Evolutionary conservation across 1,140 invertebrate species (phyloP).

Genomic region (Diabrotica virgifera): DNA sequence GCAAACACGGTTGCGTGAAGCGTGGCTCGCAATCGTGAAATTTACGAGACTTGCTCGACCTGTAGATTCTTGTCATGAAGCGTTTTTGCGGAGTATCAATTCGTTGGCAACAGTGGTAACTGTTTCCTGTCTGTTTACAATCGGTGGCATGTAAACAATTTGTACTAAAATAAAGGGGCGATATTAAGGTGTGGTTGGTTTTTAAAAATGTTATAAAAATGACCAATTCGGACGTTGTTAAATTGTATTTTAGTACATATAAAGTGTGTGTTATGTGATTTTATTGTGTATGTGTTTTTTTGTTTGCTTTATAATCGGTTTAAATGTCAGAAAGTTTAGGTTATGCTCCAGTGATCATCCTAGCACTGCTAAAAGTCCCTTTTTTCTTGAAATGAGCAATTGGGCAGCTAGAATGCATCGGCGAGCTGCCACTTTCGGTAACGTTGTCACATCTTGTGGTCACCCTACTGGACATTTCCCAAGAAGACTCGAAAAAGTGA

Average conservation of each 20-base stretch:
- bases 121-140: constrained; percentile 2
- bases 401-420: constrained; percentile 88
- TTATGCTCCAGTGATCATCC: constrained; percentile 11
- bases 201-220: background rate
- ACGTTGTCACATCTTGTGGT: constrained; percentile 84
- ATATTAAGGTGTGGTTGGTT: constrained; percentile 1
- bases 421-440: constrained; percentile 81
- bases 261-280: constrained; percentile 1
- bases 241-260: background rate
- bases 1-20: too few species aligned
- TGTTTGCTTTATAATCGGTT: constrained; percentile 7
- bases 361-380: background rate
- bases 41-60: too few species aligned
- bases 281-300: constrained; percentile 7
- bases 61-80: too few species aligned
- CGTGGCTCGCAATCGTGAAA: too few species aligned
- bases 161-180: background rate
- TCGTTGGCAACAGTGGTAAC: background rate
- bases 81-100: background rate
- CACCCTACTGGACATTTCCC: constrained; percentile 74
- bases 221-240: background rate
- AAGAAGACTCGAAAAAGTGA: constrained; percentile 85
- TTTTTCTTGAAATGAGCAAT: constrained; percentile 66
- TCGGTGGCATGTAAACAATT: constrained; percentile 2
- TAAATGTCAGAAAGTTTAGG: constrained; percentile 12